Percentiles rank a stretch among this genome's conserved stretches.
Evolutionary conservation across 2,888 invertebrate species (phyloP).

Genomic region (Protonemura montana): DNA sequence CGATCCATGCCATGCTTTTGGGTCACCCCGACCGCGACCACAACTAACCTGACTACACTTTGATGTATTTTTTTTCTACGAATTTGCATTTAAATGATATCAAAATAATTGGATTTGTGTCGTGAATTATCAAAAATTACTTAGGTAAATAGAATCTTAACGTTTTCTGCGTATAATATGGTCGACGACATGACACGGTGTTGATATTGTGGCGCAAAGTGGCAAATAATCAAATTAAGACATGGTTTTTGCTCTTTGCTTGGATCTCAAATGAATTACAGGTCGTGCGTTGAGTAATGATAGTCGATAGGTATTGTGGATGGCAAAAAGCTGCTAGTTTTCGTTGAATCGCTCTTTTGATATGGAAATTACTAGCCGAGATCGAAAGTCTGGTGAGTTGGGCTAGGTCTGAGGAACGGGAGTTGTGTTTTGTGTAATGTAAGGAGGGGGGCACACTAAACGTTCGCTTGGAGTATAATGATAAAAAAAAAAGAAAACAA

Average conservation of each 20-base stretch:
- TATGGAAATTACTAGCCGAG: constrained; percentile 33
- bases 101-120: background rate
- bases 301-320: constrained; percentile 28
- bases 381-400: background rate
- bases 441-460: background rate
- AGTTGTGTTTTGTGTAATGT: background rate
- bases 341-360: constrained; percentile 32
- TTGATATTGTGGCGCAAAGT: constrained; percentile 20
- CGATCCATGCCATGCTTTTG: background rate
- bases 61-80: background rate
- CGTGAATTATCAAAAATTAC: background rate
- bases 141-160: background rate
- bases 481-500: background rate
- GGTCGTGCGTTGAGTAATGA: constrained; percentile 35
- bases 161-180: background rate
- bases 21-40: background rate
- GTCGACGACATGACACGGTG: background rate
- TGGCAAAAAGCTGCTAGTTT: constrained; percentile 1
- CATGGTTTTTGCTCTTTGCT: constrained; percentile 17
- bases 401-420: constrained; percentile 8
- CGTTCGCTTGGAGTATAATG: background rate
- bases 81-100: background rate
- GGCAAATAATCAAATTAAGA: constrained; percentile 32
- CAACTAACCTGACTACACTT: background rate
- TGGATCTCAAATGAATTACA: background rate